These are phyloP conservation scores for Cantharis rufa DNA, from an alignment of 2,888 invertebrate species.

Conservation along the genomic window DNA sequence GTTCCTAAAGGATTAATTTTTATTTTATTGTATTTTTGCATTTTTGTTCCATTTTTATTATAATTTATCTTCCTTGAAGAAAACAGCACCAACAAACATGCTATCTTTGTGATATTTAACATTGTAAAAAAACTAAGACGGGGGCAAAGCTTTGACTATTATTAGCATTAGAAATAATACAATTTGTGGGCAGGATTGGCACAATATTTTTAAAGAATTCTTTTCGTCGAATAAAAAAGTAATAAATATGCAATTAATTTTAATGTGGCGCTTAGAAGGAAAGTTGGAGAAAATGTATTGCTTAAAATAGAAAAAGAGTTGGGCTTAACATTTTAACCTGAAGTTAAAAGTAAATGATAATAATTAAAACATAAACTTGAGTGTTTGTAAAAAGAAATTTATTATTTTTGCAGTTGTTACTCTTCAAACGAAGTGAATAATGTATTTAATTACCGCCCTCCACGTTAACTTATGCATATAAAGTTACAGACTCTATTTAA, in stretches of 20 bases:
- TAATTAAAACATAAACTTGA: not conserved
- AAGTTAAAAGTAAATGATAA: not conserved
- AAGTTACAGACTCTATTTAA: slow-evolving; percentile 10
- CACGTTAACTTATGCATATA: slow-evolving; percentile 4
- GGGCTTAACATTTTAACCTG: not conserved
- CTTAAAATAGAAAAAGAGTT: not conserved
- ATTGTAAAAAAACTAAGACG: too few species aligned
- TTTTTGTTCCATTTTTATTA: too few species aligned
- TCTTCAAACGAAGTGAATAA: not conserved
- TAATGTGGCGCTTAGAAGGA: not conserved
- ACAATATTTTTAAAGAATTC: not conserved
- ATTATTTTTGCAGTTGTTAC: not conserved
- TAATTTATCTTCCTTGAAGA: too few species aligned
- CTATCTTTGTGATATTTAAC: too few species aligned
- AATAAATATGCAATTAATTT: not conserved
- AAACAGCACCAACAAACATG: too few species aligned
- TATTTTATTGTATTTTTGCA: too few species aligned
- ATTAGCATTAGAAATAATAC: too few species aligned
- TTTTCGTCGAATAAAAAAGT: not conserved
- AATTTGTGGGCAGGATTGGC: not conserved
- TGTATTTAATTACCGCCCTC: not conserved
- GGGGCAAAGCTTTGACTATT: too few species aligned
- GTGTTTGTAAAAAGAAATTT: not conserved
- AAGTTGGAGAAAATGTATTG: too few species aligned
- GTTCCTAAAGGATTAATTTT: too few species aligned